Conservation (phyloP, 92 coral and sea anemone genomes). For the Metridium senile region DNA sequence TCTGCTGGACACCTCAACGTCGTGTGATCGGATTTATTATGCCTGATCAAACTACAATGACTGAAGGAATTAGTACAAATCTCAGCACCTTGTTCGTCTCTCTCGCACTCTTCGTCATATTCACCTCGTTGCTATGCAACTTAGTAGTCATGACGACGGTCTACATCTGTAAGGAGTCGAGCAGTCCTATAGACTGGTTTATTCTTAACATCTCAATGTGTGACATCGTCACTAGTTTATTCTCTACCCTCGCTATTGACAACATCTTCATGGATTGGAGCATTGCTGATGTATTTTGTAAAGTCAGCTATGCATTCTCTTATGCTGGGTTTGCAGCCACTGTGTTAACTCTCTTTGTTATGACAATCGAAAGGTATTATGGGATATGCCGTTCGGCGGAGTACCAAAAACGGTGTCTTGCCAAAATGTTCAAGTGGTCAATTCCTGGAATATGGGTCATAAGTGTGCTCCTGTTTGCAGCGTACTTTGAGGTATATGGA, state of each 20-base stretch:
- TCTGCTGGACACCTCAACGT: slow-evolving; percentile 20
- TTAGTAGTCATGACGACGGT: slow-evolving; percentile 59
- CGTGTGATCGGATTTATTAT: slow-evolving; percentile 37
- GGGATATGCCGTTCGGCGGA: slow-evolving; percentile 65
- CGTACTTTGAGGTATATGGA: slow-evolving; percentile 62
- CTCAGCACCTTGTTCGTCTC: slow-evolving; percentile 50
- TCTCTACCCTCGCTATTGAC: slow-evolving; percentile 80
- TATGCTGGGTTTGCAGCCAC: slow-evolving; percentile 60
- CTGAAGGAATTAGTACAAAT: slow-evolving; percentile 43
- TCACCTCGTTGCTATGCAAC: slow-evolving; percentile 65
- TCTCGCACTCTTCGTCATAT: slow-evolving; percentile 47
- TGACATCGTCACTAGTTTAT: slow-evolving; percentile 69
- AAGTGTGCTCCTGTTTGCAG: slow-evolving; percentile 52
- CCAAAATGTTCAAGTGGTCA: slow-evolving; percentile 31
- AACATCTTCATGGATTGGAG: slow-evolving; percentile 81
- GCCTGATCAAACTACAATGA: slow-evolving; percentile 26
- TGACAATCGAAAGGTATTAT: slow-evolving; percentile 65
- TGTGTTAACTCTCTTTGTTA: slow-evolving; percentile 52
- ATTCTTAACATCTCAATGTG: slow-evolving; percentile 64
- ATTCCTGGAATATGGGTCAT: slow-evolving; percentile 59
- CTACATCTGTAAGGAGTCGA: slow-evolving; percentile 50
- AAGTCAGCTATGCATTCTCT: slow-evolving; percentile 59
- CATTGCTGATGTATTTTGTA: slow-evolving; percentile 68
- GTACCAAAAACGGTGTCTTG: slow-evolving; percentile 43
- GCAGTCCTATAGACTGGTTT: slow-evolving; percentile 54